Conservation (phyloP, 1,140 invertebrate species). For the silkworm (Bombyx mori) region DNA sequence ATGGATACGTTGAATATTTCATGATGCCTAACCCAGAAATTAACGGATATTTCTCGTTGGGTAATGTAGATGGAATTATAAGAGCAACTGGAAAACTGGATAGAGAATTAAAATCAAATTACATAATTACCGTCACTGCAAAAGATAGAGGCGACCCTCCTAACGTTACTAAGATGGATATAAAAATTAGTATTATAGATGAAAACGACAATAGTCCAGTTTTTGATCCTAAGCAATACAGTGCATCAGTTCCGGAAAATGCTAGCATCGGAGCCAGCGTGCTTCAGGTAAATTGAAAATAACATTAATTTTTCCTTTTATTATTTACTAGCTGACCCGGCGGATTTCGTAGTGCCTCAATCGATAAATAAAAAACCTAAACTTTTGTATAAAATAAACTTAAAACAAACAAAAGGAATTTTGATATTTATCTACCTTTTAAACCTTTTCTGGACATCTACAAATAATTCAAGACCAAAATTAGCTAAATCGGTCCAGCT, state of each 20-base stretch:
- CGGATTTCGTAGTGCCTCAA: too few relatives aligned
- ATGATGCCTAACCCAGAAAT: constrained; percentile 73
- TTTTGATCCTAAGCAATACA: constrained; percentile 91
- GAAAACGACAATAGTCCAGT: constrained; percentile 95
- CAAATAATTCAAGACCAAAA: too few relatives aligned
- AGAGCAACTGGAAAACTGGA: constrained; percentile 86
- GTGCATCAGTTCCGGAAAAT: constrained; percentile 90
- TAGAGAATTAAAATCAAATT: constrained; percentile 86
- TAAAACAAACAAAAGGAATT: too few relatives aligned
- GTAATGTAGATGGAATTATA: constrained; percentile 88
- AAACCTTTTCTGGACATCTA: too few relatives aligned
- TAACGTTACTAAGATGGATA: constrained; percentile 77
- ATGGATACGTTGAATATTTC: constrained; percentile 93
- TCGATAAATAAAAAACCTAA: too few relatives aligned
- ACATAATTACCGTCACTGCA: constrained; percentile 85
- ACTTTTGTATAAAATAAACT: too few relatives aligned
- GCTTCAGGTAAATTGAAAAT: constrained; percentile 74
- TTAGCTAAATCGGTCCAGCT: too few relatives aligned
- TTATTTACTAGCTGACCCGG: too few relatives aligned
- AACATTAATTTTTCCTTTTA: too few relatives aligned
- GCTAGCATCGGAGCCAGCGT: constrained; percentile 93
- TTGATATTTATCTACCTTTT: too few relatives aligned
- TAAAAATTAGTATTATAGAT: constrained; percentile 86
- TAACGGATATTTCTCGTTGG: constrained; percentile 83
- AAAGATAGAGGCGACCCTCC: constrained; percentile 91